A percentile compares a stretch with the other conserved stretches of the same genome.
Conservation (phyloP, 2,797 vertebrate genomes). For the Nannoperca australis region DNA sequence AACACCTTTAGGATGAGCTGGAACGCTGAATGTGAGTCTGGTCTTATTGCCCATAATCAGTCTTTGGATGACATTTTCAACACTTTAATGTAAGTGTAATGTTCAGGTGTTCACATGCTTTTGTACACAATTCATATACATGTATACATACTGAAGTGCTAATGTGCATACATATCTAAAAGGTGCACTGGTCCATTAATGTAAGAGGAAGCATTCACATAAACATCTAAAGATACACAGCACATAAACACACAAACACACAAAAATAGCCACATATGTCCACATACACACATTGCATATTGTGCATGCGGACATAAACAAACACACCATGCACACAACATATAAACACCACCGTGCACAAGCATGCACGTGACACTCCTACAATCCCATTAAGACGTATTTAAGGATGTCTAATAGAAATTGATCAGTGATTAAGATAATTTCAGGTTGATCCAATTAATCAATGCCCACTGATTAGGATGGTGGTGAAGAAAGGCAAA, state of each 20-base stretch:
- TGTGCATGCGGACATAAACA: background rate
- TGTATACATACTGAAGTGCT: background rate
- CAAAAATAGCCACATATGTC: background rate
- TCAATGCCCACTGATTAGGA: slow-evolving; percentile 79
- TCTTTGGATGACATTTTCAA: background rate
- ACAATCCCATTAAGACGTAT: slow-evolving; percentile 77
- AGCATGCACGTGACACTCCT: slow-evolving; percentile 42
- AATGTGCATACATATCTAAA: background rate
- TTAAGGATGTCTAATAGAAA: slow-evolving; percentile 81
- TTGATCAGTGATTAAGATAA: slow-evolving; percentile 84
- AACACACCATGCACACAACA: background rate
- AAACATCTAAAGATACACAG: background rate
- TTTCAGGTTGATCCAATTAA: slow-evolving; percentile 80
- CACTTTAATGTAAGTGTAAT: background rate
- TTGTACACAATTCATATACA: background rate
- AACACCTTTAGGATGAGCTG: background rate
- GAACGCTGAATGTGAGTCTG: background rate
- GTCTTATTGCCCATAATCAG: background rate
- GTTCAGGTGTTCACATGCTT: background rate
- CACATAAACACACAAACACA: background rate
- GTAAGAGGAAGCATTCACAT: background rate
- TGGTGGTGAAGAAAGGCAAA: slow-evolving; percentile 34
- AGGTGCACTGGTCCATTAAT: background rate
- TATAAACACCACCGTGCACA: background rate
- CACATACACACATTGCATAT: background rate